Base-by-base conservation (phyloP, 2,888 invertebrate species). In the Tetrapedia diversipes region DNA sequence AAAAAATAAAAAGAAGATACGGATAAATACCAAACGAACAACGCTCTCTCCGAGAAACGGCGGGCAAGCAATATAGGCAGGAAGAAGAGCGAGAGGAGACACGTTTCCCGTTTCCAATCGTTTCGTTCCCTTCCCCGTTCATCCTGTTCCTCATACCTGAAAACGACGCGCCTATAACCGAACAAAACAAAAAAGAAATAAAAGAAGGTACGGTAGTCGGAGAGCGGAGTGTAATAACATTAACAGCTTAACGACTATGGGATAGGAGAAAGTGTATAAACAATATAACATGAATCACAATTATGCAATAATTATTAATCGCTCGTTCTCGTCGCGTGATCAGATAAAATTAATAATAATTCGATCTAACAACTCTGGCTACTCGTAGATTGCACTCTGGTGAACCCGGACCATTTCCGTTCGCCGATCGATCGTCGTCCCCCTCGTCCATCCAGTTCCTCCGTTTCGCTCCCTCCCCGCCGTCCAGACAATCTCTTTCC, bases 201-300 rank as follows among this genome's bases (percentile, higher is more conserved):
- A 37, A 56, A 37, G 81, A 81, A 81, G 84, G 77, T 88, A 88
- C 86, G n/a, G 83, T 86, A 86, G 89, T 84, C 86, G 87, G 89
- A 89, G 87, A 88, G 87, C 87, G 89, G 87, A 90, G 88, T 81
- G 82, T 87, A 89, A 72, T 90, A 91, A 91, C 91, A 90, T 90
- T 90, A 91, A 91, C 91, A 91, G 90, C 90, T 91, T 91, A 91
- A 88, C 79, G 83, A 83, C 88, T 90, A 89, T 83, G 73, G 85
- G 84, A 77, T 79, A 82, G 86, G 79, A 84, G 84, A 80, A n/a
- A 82, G 70, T 81, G 80, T 90, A 91, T 87, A 91, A 90, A 91
- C 90, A 88, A 75, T 75, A 91, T 90, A 91, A 91, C 90, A 89
- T 89, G 88, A 89, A 91, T 91, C 90, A 90, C 90, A 90, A 91